Evolutionary conservation across 2,113 vertebrate species (phyloP).

Genomic region (Varanus komodoensis): DNA sequence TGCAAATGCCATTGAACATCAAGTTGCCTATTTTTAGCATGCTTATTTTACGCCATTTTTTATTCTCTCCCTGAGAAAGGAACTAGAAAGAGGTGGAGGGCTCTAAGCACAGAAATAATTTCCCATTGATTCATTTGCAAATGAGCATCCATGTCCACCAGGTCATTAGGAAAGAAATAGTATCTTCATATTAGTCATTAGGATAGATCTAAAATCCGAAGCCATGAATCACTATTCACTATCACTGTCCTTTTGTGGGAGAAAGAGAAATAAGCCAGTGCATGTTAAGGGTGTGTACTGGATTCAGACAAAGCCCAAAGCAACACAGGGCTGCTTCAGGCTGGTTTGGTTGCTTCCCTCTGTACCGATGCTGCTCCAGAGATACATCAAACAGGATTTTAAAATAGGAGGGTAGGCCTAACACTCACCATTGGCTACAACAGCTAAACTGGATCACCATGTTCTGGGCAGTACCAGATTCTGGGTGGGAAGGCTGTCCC

Average conservation of each 20-base stretch:
- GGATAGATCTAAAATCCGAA: conserved; percentile 13
- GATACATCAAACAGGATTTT: neutral
- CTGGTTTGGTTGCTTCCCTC: too few relatives aligned
- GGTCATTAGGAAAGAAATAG: conserved; percentile 25
- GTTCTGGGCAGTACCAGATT: neutral
- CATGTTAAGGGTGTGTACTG: neutral
- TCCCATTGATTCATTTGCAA: conserved; percentile 66
- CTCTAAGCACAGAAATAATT: conserved; percentile 45
- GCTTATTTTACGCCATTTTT: conserved; percentile 47
- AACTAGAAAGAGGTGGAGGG: conserved; percentile 22
- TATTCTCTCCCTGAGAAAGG: too few relatives aligned
- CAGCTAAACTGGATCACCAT: neutral
- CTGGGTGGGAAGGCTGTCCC: neutral
- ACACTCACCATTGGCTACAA: neutral
- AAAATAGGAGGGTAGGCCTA: neutral
- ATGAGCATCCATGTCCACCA: conserved; percentile 50
- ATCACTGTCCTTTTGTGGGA: neutral
- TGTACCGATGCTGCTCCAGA: neutral
- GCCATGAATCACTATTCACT: neutral
- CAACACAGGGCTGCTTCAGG: too few relatives aligned
- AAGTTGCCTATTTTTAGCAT: conserved; percentile 37
- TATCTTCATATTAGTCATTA: neutral
- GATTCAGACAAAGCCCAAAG: too few relatives aligned
- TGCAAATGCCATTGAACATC: conserved; percentile 58
- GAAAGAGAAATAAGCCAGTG: neutral